These are phyloP conservation scores for Microplitis demolitor DNA, from an alignment of 1,140 invertebrate genomes.

Conservation along the genomic window DNA sequence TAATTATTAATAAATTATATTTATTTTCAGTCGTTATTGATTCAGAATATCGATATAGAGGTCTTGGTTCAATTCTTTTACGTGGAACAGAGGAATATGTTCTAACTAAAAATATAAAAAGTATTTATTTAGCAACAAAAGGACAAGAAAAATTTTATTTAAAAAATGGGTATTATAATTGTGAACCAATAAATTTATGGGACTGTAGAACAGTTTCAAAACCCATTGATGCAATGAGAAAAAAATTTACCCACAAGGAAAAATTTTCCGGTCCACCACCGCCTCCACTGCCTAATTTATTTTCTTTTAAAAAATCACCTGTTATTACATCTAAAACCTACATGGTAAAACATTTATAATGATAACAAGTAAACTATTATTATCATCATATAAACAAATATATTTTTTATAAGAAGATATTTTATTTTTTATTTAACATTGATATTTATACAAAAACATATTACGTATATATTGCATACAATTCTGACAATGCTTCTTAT, in stretches of 20 bases:
- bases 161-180: conserved; percentile 74
- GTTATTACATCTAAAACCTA: conserved; percentile 39
- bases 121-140: conserved; percentile 75
- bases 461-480: too few relatives aligned
- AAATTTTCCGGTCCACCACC: conserved; percentile 46
- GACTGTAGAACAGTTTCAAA: conserved; percentile 43
- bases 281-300: conserved; percentile 51
- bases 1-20: conserved; percentile 12
- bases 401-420: background rate
- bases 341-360: conserved; percentile 44
- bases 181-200: conserved; percentile 74
- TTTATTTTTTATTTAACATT: conserved; percentile 5
- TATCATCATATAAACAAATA: background rate
- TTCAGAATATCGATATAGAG: conserved; percentile 70
- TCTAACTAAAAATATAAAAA: conserved; percentile 65
- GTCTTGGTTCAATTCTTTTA: conserved; percentile 74
- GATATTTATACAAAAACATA: background rate
- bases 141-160: conserved; percentile 78
- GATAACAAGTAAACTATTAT: conserved; percentile 1
- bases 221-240: conserved; percentile 26
- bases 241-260: background rate
- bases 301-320: background rate
- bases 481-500: too few relatives aligned
- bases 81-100: conserved; percentile 71
- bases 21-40: conserved; percentile 70